These are phyloP conservation scores for Drosophila kanapiae DNA, from an alignment of 1,140 invertebrate genomes.

Conservation along the genomic window DNA sequence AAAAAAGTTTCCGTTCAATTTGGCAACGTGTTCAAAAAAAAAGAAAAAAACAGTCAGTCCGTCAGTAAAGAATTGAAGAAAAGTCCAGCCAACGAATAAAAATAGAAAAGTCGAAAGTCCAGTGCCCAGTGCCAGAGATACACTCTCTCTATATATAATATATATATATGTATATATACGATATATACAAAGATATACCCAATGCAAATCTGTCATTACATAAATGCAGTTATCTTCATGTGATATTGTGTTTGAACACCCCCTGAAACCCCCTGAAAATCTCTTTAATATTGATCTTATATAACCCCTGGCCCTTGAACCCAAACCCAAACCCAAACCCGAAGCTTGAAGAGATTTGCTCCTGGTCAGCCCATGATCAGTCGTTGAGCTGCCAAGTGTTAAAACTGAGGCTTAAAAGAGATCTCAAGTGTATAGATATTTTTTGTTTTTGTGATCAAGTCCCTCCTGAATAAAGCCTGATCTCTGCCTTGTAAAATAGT, in stretches of 20 bases:
- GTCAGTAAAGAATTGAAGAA: neutral
- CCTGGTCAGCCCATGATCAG: slow-evolving; percentile 13
- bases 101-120: slow-evolving; percentile 22
- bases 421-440: slow-evolving; percentile 24
- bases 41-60: neutral
- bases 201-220: slow-evolving; percentile 16
- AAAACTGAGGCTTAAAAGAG: slow-evolving; percentile 22
- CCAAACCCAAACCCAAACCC: neutral
- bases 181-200: slow-evolving; percentile 5
- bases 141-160: slow-evolving; percentile 5
- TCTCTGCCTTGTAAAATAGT: neutral
- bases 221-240: slow-evolving; percentile 17
- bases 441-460: slow-evolving; percentile 41
- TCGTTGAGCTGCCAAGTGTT: slow-evolving; percentile 34
- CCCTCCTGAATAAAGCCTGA: neutral
- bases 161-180: neutral
- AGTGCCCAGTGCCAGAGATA: slow-evolving; percentile 59
- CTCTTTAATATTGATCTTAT: too few relatives aligned
- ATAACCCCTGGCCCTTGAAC: neutral
- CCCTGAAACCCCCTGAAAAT: neutral
- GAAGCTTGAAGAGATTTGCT: slow-evolving; percentile 2
- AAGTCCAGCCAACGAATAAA: neutral
- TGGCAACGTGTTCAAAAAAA: slow-evolving; percentile 41
- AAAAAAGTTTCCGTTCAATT: slow-evolving; percentile 31
- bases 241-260: slow-evolving; percentile 26